phyloP scores from a whole-genome alignment of 2,888 invertebrate genomes.

The Lithophane socia region DNA sequence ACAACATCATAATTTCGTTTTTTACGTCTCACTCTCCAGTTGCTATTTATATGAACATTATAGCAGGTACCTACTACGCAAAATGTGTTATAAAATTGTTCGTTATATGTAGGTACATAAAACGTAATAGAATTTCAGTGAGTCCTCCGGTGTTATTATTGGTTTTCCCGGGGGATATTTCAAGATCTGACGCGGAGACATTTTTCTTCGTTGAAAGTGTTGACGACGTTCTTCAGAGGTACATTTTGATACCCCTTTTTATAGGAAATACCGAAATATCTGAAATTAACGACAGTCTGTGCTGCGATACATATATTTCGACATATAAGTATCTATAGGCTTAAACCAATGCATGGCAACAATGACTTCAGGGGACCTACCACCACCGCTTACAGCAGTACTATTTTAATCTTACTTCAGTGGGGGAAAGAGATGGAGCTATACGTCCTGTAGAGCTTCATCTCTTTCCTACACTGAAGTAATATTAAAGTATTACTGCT shows the following conservation, averaged over 20 bases:
- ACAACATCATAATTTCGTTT: slow-evolving; percentile 60
- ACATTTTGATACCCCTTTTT: slow-evolving; percentile 35
- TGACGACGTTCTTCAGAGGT: slow-evolving; percentile 44
- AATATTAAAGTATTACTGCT: too few species aligned
- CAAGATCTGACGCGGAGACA: slow-evolving; percentile 55
- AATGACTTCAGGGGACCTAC: neutral
- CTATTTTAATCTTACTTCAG: too few species aligned
- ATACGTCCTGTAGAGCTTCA: too few species aligned
- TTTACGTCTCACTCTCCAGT: slow-evolving; percentile 56
- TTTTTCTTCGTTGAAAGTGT: slow-evolving; percentile 62
- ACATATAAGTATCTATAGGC: neutral
- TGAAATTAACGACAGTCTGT: slow-evolving; percentile 14
- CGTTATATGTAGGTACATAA: slow-evolving; percentile 49
- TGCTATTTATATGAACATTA: slow-evolving; percentile 62
- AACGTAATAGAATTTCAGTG: slow-evolving; percentile 64
- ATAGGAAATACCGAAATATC: slow-evolving; percentile 37
- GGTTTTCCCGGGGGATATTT: slow-evolving; percentile 63
- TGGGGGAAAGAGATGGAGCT: too few species aligned
- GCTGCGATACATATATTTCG: neutral
- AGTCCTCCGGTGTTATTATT: slow-evolving; percentile 64
- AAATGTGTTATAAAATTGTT: slow-evolving; percentile 63
- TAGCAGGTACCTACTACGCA: slow-evolving; percentile 39
- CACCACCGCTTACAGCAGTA: too few species aligned
- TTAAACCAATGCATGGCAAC: neutral
- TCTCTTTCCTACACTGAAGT: too few species aligned